These are phyloP conservation scores for Hyaena hyaena DNA, from an alignment of 2,113 vertebrate genomes.

Conservation along the genomic window DNA sequence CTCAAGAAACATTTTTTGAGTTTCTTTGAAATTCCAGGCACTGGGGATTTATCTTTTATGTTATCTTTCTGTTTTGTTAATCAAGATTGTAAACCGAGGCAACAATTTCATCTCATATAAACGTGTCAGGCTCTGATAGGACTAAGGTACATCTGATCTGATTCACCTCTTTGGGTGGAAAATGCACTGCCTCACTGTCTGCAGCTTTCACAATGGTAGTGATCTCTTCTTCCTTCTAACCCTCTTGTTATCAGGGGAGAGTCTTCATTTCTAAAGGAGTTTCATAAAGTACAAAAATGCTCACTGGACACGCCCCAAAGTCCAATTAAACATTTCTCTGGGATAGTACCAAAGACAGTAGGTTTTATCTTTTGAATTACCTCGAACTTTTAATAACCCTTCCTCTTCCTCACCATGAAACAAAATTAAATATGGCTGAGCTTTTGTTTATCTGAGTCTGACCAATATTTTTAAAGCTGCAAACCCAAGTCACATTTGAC, in stretches of 20 bases:
- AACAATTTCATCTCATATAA: background rate
- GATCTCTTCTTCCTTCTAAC: background rate
- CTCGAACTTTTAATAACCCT: background rate
- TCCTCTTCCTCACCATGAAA: background rate
- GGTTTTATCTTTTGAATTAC: background rate
- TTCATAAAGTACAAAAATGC: background rate
- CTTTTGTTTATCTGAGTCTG: background rate
- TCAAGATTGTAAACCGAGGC: background rate
- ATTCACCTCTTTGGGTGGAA: background rate
- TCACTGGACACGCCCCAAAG: background rate
- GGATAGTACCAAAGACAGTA: background rate
- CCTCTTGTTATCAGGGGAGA: background rate
- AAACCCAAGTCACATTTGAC: background rate
- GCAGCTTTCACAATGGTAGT: background rate
- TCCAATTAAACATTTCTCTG: background rate
- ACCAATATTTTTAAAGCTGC: background rate
- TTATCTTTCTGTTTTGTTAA: background rate
- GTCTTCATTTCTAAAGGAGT: background rate
- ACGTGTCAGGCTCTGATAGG: background rate
- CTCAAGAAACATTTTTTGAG: background rate
- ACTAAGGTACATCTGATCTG: background rate
- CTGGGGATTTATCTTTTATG: background rate
- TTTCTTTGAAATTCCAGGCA: background rate
- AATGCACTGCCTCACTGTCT: background rate
- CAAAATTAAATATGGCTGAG: background rate